These are phyloP conservation scores for Drosophila acutilabella DNA, from an alignment of 2,888 invertebrate genomes.

Conservation along the genomic window DNA sequence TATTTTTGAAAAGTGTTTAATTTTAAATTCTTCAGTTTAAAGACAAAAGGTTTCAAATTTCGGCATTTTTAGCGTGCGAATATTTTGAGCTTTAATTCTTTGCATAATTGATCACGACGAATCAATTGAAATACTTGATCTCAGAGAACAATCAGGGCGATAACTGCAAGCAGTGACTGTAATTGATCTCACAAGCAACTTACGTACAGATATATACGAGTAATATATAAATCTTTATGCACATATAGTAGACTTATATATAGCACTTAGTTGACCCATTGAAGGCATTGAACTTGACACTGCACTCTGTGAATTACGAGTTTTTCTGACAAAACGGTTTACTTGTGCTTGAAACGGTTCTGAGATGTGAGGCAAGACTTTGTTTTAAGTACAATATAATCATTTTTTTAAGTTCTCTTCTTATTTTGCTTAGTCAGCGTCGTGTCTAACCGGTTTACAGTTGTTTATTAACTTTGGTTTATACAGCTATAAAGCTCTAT, in stretches of 20 bases:
- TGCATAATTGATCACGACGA: constrained; percentile 17
- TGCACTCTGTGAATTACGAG: constrained; percentile 18
- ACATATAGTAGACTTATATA: background rate
- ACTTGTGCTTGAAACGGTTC: background rate
- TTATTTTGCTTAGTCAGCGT: constrained; percentile 26
- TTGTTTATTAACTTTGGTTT: constrained; percentile 18
- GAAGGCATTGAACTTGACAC: constrained; percentile 60
- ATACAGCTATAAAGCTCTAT: constrained; percentile 19
- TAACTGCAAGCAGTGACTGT: constrained; percentile 6
- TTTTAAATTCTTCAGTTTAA: too few species aligned
- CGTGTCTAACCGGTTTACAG: constrained; percentile 30
- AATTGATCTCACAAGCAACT: constrained; percentile 20
- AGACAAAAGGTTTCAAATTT: background rate
- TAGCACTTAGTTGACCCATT: constrained; percentile 12
- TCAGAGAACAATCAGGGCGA: constrained; percentile 18
- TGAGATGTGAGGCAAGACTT: constrained; percentile 15
- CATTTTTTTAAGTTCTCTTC: constrained; percentile 3
- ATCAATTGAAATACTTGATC: constrained; percentile 35
- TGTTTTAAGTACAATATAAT: constrained; percentile 16
- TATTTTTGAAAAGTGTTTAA: too few species aligned
- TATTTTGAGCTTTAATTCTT: constrained; percentile 8
- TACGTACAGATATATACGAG: background rate
- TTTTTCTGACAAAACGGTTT: constrained; percentile 14
- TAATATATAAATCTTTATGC: background rate
- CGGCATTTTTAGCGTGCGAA: background rate